Percentiles rank a stretch among this genome's conserved stretches.
These are phyloP conservation scores for Eulemur macaco DNA, from an alignment of 2,113 vertebrate species.

Conservation along the genomic window DNA sequence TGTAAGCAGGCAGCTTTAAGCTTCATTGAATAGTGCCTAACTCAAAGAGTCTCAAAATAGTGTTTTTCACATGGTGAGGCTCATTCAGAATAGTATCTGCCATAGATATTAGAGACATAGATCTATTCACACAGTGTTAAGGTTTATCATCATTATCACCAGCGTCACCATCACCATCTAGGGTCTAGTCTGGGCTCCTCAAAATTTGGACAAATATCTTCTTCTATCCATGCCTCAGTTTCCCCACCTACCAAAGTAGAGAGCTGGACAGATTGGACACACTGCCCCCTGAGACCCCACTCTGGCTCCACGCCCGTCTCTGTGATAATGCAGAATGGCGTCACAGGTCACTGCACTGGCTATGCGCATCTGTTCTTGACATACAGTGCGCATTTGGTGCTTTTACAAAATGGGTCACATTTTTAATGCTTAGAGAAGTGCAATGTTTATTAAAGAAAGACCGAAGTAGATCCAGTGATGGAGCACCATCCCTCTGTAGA, in stretches of 20 bases:
- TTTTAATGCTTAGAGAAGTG: background rate
- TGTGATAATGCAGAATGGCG: background rate
- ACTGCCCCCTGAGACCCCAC: background rate
- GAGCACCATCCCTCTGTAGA: background rate
- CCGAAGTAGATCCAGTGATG: background rate
- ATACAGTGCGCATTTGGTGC: background rate
- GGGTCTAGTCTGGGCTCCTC: background rate
- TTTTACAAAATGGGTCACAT: background rate
- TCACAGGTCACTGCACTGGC: background rate
- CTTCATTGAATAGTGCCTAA: background rate
- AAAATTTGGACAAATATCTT: background rate
- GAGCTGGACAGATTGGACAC: background rate
- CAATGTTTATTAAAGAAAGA: background rate
- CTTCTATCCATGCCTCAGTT: background rate
- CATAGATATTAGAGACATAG: background rate
- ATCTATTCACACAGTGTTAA: background rate
- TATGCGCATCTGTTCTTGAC: background rate
- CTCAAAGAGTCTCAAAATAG: background rate
- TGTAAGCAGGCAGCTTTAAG: background rate
- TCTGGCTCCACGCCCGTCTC: background rate
- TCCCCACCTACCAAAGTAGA: background rate
- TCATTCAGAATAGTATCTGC: background rate
- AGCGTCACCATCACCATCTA: background rate
- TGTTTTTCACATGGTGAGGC: background rate
- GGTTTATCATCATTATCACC: background rate